phyloP scores from a whole-genome alignment of 2,888 invertebrate genomes.

The Odontothrips loti region DNA sequence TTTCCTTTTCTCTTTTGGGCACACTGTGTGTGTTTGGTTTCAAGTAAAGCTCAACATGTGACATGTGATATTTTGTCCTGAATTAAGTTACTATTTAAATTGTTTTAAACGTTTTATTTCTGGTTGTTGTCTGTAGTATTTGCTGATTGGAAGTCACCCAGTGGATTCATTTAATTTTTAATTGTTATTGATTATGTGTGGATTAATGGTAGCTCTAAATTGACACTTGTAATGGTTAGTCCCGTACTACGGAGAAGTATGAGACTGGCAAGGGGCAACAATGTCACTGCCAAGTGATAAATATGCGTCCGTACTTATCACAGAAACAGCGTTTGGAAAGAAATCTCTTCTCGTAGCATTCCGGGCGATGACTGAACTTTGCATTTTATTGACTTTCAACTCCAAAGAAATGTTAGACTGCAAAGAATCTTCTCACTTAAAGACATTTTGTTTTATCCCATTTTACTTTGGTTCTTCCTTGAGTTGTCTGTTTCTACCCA shows the following conservation, averaged over 20 bases:
- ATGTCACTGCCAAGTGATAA: conserved; percentile 24
- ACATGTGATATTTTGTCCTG: conserved; percentile 26
- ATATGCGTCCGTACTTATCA: conserved; percentile 26
- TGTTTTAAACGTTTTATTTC: conserved; percentile 18
- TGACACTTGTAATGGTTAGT: conserved; percentile 25
- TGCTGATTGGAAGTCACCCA: conserved; percentile 19
- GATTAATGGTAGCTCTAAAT: conserved; percentile 23
- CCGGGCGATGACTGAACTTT: conserved; percentile 25
- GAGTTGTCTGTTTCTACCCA: neutral
- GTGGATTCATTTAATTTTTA: conserved; percentile 21
- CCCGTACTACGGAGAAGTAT: conserved; percentile 26
- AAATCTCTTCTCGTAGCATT: conserved; percentile 23
- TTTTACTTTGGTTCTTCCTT: conserved; percentile 16
- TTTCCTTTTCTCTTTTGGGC: neutral
- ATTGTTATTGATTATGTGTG: conserved; percentile 25
- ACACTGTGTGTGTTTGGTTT: conserved; percentile 26
- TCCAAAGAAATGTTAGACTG: conserved; percentile 26
- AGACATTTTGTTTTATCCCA: conserved; percentile 8
- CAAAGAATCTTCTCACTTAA: conserved; percentile 21
- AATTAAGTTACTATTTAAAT: conserved; percentile 26
- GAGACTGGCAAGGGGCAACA: conserved; percentile 16
- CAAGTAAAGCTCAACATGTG: conserved; percentile 24
- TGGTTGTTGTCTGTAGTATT: conserved; percentile 20
- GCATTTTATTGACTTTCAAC: conserved; percentile 26
- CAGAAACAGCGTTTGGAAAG: conserved; percentile 10